Base-by-base conservation (phyloP, 2,888 invertebrate species). In the Pseudanteris insignis region DNA sequence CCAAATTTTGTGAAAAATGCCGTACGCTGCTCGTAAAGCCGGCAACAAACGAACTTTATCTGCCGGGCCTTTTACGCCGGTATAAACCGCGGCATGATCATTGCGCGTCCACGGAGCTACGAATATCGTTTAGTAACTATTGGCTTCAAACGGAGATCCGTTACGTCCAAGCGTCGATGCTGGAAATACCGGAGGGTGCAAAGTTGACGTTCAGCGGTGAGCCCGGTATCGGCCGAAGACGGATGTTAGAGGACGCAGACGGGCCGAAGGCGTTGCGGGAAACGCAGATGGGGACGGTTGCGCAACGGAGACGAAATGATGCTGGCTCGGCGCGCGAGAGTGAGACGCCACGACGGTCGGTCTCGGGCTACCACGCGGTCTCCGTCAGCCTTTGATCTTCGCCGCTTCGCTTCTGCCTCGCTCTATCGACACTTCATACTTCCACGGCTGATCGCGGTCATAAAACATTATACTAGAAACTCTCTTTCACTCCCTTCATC, bases 381-480 rank as follows among this genome's bases (percentile, higher is more conserved):
- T 72, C 73, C 69, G 69, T 65, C 21, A 63, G 69, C 73, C 78
- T 79, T 79, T 79, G 79, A 79, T 79, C 72, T 79, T 77, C 47
- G 74, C 79, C 79, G 78, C 78, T 74, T 74, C 75, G 78, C 78
- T 78, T 77, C 78, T 78, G 76, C 74, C 73, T 75, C 77, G 75
- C 74, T 78, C 78, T 79, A 79, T 79, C 79, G 79, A 79, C 79
- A 79, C 79, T 79, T 79, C 77, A 78, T 79, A 78, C 78, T 75
- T 79, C 77, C 76, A 74, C 76, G 75, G 77, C 75, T 77, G 79
- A 78, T 78, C 78, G 78, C 73, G 58, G 74, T 73, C 76, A 75
- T 79, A 78, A 79, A 79, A 79, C 78, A 77, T 77, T 78, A 76
- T 77, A 76, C 74, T 68, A 63, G 68, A 65, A 70, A 36, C 68